phyloP scores from a whole-genome alignment of 2,797 vertebrate species.

The Amblyraja radiata region DNA sequence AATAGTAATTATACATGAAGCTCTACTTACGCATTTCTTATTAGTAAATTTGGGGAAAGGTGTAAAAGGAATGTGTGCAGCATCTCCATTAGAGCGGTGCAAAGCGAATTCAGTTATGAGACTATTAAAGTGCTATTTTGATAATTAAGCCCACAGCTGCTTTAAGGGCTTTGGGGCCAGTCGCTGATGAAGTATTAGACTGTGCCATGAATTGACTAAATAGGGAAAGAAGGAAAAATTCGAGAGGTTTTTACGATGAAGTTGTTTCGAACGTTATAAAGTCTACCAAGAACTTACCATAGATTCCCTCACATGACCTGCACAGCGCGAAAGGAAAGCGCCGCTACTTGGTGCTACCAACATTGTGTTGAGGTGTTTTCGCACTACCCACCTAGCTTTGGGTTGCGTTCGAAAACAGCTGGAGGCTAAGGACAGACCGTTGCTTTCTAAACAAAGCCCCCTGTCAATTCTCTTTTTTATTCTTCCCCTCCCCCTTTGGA shows the following conservation, averaged over 20 bases:
- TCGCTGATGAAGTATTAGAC: conserved; percentile 48
- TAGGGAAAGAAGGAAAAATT: conserved; percentile 29
- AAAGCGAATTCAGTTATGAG: conserved; percentile 64
- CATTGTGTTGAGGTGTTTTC: background rate
- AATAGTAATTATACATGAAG: conserved; percentile 51
- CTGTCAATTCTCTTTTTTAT: conserved; percentile 9
- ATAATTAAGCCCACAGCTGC: conserved; percentile 74
- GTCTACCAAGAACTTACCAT: background rate
- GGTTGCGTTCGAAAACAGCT: conserved; percentile 34
- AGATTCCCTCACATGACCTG: conserved; percentile 12
- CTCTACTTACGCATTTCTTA: conserved; percentile 54
- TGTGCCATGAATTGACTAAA: conserved; percentile 41
- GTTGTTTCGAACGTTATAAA: background rate
- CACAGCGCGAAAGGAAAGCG: background rate
- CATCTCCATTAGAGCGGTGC: conserved; percentile 58
- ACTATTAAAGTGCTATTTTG: conserved; percentile 77
- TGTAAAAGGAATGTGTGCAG: conserved; percentile 56
- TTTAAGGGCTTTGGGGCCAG: conserved; percentile 59
- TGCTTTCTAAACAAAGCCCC: conserved; percentile 36
- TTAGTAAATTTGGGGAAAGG: conserved; percentile 62
- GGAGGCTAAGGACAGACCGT: conserved; percentile 34
- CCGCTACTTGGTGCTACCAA: background rate
- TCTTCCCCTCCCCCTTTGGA: background rate
- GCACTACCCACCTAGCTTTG: conserved; percentile 16
- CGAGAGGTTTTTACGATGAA: background rate